Conservation (phyloP, 2,113 vertebrate species). For the Panthera uncia region DNA sequence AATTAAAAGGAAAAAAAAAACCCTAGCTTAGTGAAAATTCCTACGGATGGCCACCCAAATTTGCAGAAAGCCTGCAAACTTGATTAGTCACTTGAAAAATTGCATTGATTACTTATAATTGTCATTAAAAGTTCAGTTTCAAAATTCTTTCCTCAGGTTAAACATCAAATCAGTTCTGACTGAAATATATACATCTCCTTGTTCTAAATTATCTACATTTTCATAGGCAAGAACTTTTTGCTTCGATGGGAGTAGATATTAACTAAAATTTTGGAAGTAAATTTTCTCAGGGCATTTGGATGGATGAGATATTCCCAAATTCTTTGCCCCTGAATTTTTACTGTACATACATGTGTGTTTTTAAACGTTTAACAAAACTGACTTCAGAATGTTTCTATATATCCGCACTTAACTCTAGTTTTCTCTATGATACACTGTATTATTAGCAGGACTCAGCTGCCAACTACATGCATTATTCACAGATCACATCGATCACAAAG, state of each 20-base stretch:
- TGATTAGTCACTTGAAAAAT: constrained; percentile 71
- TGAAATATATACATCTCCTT: constrained; percentile 29
- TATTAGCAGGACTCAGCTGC: not conserved
- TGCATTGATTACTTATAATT: constrained; percentile 67
- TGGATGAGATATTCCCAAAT: not conserved
- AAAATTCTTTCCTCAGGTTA: constrained; percentile 67
- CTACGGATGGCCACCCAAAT: constrained; percentile 57
- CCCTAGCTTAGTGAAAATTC: constrained; percentile 47
- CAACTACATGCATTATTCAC: not conserved
- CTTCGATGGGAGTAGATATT: not conserved
- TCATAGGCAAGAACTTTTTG: constrained; percentile 22
- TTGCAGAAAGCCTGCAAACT: constrained; percentile 50
- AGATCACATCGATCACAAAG: not conserved
- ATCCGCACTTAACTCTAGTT: not conserved
- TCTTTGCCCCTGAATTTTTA: not conserved
- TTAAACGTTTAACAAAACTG: not conserved
- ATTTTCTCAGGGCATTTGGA: constrained; percentile 42
- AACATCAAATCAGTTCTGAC: constrained; percentile 45
- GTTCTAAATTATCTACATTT: constrained; percentile 45
- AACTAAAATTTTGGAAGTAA: constrained; percentile 32
- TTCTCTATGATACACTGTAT: not conserved
- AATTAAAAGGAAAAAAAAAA: constrained; percentile 45
- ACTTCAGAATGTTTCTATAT: not conserved
- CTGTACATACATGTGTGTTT: not conserved
- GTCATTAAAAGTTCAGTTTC: constrained; percentile 57